These are phyloP conservation scores for Athalia cordata DNA, from an alignment of 2,888 invertebrate species.

Conservation along the genomic window DNA sequence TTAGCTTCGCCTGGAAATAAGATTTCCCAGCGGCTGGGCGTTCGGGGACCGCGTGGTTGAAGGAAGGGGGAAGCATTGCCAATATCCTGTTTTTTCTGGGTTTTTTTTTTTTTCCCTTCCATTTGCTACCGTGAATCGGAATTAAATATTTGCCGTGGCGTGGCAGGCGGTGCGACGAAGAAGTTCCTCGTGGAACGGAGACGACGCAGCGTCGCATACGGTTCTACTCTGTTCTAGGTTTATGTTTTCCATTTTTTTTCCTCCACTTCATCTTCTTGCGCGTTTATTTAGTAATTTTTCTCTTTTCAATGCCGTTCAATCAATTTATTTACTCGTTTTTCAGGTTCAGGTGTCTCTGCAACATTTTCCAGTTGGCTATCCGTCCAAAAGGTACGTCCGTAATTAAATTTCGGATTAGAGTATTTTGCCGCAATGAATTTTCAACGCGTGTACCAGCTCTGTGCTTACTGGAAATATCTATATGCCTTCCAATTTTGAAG, in stretches of 20 bases:
- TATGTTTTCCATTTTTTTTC: neutral
- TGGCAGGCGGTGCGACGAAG: conserved; percentile 44
- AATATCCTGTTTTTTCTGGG: conserved; percentile 34
- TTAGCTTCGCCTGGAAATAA: conserved; percentile 64
- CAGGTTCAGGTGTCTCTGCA: no score
- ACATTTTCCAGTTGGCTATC: no score
- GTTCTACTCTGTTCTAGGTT: neutral
- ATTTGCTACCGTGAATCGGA: conserved; percentile 59
- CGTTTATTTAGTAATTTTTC: neutral
- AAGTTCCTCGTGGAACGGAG: conserved; percentile 27
- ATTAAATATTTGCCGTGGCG: conserved; percentile 67
- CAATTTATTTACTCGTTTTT: neutral
- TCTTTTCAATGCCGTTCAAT: neutral
- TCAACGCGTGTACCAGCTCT: conserved; percentile 7
- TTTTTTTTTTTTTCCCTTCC: neutral
- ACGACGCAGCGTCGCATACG: conserved; percentile 10
- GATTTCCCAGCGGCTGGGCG: conserved; percentile 66
- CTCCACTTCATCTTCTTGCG: neutral
- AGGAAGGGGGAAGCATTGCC: conserved; percentile 39
- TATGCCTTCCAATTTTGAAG: conserved; percentile 21
- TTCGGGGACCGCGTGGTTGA: conserved; percentile 49
- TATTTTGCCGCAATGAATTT: conserved; percentile 14
- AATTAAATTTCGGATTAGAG: conserved; percentile 23
- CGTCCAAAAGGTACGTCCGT: neutral
- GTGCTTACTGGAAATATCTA: neutral